phyloP scores from a whole-genome alignment of 2,888 invertebrate genomes.

The Thyatira batis region DNA sequence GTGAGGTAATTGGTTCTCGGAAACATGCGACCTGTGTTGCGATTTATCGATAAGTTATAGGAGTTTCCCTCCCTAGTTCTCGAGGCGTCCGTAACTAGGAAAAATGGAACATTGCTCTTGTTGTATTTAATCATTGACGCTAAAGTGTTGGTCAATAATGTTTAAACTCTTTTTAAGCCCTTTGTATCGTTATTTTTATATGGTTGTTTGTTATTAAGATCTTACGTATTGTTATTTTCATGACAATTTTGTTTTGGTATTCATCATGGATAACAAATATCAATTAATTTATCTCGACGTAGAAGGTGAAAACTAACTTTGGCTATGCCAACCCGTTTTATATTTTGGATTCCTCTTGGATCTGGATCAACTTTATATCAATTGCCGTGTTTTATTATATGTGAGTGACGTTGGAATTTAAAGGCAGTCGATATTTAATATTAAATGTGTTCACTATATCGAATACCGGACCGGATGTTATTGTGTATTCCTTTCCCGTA shows the following conservation, averaged over 20 bases:
- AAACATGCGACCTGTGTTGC: conserved; percentile 25
- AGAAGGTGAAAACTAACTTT: no score
- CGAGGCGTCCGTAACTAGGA: conserved; percentile 44
- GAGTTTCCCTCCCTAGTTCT: conserved; percentile 32
- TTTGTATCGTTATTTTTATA: no score
- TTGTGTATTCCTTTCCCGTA: conserved; percentile 49
- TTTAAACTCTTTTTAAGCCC: no score
- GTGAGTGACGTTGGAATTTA: not conserved
- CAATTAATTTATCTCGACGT: no score
- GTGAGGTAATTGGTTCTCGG: conserved; percentile 31
- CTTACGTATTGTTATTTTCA: no score
- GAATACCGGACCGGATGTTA: conserved; percentile 44
- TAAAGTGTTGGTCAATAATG: no score
- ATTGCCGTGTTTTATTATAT: not conserved
- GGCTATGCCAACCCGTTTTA: no score
- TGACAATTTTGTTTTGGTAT: no score
- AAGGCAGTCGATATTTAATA: not conserved
- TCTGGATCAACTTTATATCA: not conserved
- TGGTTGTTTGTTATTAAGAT: no score
- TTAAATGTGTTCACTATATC: conserved; percentile 9
- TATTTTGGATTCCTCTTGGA: no score
- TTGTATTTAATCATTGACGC: no score
- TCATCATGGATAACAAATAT: no score
- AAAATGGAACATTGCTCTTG: conserved; percentile 39
- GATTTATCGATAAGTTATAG: conserved; percentile 41